phyloP scores from a whole-genome alignment of 2,888 invertebrate genomes.

The Tanytarsus gracilentus region DNA sequence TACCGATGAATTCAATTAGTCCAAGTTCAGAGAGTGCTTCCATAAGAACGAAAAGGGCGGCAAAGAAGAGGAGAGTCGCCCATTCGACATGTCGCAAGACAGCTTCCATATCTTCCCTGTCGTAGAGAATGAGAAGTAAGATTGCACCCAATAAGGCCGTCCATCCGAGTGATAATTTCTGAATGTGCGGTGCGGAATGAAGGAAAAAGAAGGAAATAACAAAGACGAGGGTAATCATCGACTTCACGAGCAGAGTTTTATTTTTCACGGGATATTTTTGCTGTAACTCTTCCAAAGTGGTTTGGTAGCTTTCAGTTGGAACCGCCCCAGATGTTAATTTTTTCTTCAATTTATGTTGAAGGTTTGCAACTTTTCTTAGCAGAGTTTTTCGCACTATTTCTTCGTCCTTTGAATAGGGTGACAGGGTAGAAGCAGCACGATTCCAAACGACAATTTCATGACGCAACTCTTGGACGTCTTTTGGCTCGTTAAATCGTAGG shows the following conservation, averaged over 20 bases:
- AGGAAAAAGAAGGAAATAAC: constrained; percentile 55
- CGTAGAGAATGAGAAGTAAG: constrained; percentile 60
- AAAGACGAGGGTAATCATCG: constrained; percentile 47
- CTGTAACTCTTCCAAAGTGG: constrained; percentile 45
- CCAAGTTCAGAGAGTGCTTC: constrained; percentile 69
- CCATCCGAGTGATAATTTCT: constrained; percentile 54
- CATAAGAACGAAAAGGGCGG: constrained; percentile 73
- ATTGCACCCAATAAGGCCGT: constrained; percentile 57
- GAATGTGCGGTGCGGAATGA: constrained; percentile 51
- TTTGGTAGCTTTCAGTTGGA: constrained; percentile 47
- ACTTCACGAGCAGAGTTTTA: constrained; percentile 50
- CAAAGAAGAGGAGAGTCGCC: constrained; percentile 75
- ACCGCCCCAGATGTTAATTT: constrained; percentile 45
- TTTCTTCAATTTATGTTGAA: constrained; percentile 48
- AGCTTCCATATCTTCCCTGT: constrained; percentile 63
- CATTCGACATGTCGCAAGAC: constrained; percentile 71
- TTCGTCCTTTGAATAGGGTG: constrained; percentile 69
- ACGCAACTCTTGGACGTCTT: constrained; percentile 53
- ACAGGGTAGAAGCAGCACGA: constrained; percentile 58
- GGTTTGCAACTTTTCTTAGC: constrained; percentile 56
- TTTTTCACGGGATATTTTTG: constrained; percentile 52
- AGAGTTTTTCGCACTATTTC: constrained; percentile 61
- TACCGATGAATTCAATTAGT: constrained; percentile 58
- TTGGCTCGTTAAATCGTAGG: constrained; percentile 56
- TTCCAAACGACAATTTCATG: constrained; percentile 73